Evolutionary conservation across 2,113 vertebrate species (phyloP).

Genomic region (Perccottus glenii): DNA sequence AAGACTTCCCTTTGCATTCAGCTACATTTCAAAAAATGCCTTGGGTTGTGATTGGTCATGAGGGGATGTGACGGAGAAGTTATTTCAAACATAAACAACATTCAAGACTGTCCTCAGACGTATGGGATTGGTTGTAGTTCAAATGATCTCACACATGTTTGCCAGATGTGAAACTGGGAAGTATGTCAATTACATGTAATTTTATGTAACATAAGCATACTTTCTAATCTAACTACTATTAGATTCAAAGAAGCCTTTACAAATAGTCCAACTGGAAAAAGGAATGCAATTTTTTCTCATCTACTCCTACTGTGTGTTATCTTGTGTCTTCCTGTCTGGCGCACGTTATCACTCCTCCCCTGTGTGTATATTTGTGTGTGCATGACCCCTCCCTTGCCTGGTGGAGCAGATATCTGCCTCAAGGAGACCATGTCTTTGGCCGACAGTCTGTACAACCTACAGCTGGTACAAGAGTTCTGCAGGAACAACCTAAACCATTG

Average conservation of each 20-base stretch:
- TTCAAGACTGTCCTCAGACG: not conserved
- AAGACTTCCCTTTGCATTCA: conserved; percentile 53
- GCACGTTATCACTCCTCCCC: conserved; percentile 22
- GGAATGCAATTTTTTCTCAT: conserved; percentile 11
- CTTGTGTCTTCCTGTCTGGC: conserved; percentile 58
- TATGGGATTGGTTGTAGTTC: conserved; percentile 30
- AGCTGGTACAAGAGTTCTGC: conserved; percentile 95
- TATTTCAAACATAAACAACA: conserved; percentile 78
- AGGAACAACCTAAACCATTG: conserved; percentile 92
- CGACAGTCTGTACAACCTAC: conserved; percentile 97
- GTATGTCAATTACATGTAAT: not conserved
- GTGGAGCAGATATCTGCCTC: conserved; percentile 91
- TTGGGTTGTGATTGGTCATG: conserved; percentile 60
- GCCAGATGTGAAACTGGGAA: conserved; percentile 58
- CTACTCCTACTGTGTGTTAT: conserved; percentile 52
- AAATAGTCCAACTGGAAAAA: conserved; percentile 5
- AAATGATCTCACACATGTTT: conserved; percentile 42
- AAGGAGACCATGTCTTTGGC: conserved; percentile 97
- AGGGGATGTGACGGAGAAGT: conserved; percentile 47
- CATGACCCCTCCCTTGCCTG: conserved; percentile 57
- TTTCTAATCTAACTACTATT: too few species aligned
- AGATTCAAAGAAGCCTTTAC: conserved; percentile 12
- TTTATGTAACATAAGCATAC: too few species aligned
- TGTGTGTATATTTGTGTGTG: conserved; percentile 28
- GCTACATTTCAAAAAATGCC: conserved; percentile 58